A percentile compares a stretch with the other conserved stretches of the same genome.
These are phyloP conservation scores for Melolontha melolontha DNA, from an alignment of 2,888 invertebrate genomes.

Conservation along the genomic window DNA sequence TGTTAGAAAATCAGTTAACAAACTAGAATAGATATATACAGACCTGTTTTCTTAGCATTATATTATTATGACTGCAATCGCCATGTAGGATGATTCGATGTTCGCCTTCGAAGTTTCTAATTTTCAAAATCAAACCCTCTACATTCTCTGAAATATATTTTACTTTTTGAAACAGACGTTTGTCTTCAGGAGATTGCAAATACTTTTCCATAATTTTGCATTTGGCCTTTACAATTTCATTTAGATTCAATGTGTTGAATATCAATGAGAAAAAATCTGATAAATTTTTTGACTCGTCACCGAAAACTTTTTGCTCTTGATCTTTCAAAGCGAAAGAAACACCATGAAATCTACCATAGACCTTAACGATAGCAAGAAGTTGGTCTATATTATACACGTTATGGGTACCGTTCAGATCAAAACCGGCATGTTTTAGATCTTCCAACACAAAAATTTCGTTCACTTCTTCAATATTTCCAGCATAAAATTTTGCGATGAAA, in stretches of 20 bases:
- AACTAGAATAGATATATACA: not conserved
- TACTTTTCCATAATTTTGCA: conserved; percentile 6
- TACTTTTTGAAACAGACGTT: not conserved
- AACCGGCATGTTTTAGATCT: conserved; percentile 52
- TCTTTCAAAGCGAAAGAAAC: conserved; percentile 55
- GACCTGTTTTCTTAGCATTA: conserved; percentile 45
- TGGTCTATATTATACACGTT: conserved; percentile 54
- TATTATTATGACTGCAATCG: conserved; percentile 45
- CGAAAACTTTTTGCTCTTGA: conserved; percentile 51
- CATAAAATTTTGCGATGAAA: conserved; percentile 44
- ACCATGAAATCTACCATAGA: conserved; percentile 57
- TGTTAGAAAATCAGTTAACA: not conserved
- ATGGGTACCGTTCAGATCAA: conserved; percentile 53
- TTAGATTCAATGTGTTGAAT: conserved; percentile 1
- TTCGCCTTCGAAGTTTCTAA: conserved; percentile 19
- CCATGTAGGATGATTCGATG: conserved; percentile 40
- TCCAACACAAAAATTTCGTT: conserved; percentile 53
- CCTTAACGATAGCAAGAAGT: conserved; percentile 51
- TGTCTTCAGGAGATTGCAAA: conserved; percentile 3
- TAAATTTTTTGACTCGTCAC: conserved; percentile 35
- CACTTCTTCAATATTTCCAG: conserved; percentile 32
- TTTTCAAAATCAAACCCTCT: not conserved
- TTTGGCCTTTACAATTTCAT: not conserved
- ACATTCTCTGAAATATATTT: conserved; percentile 14
- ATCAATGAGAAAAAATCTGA: conserved; percentile 5